Evolutionary conservation across 1,140 invertebrate species (phyloP).

Genomic region (Nasonia vitripennis): DNA sequence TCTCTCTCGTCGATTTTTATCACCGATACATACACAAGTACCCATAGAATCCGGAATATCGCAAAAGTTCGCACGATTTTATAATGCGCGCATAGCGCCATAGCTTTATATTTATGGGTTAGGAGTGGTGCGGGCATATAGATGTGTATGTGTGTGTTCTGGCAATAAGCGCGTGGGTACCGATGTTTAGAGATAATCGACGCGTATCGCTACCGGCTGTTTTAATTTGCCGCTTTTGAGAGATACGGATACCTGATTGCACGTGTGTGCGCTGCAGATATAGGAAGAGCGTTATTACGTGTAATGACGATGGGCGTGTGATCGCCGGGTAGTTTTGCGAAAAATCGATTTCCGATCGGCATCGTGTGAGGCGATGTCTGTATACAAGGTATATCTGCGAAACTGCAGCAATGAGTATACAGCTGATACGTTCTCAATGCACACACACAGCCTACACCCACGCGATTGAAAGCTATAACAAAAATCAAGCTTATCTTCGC

Average conservation of each 20-base stretch:
- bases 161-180: neutral
- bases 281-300: neutral
- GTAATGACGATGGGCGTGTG: neutral
- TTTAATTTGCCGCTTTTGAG: neutral
- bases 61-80: neutral
- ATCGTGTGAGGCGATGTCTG: neutral
- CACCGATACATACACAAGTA: too few species aligned
- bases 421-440: neutral
- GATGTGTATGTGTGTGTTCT: too few species aligned
- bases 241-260: too few species aligned
- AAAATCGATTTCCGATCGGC: neutral
- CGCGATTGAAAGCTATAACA: neutral
- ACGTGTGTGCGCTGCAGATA: too few species aligned
- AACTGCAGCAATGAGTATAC: neutral
- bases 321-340: too few species aligned
- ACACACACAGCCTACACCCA: neutral
- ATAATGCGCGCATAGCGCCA: neutral
- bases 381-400: neutral
- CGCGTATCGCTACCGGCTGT: neutral
- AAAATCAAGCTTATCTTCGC: neutral
- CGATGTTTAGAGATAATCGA: neutral
- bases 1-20: too few species aligned
- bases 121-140: too few species aligned
- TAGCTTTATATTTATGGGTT: neutral
- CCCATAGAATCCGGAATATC: neutral